Evolutionary conservation across 2,113 vertebrate species (phyloP), one percentile per base, ranked within the genome.

Genomic region (Boleophthalmus pectinirostris): DNA sequence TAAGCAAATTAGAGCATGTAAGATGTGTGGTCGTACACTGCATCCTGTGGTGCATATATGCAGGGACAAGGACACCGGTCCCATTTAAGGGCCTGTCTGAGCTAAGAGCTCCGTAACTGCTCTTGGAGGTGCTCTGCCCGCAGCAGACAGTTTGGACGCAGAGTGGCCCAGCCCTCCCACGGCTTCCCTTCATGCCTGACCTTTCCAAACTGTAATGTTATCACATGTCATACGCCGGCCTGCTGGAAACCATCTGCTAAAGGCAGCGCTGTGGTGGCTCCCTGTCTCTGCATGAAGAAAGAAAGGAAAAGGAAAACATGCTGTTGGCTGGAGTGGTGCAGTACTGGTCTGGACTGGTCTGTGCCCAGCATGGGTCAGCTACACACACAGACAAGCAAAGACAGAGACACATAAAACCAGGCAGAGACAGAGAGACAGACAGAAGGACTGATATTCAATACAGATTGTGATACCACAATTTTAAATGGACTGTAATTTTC

Each of bases 241-340:
- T 89, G 89, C 85, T 92, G 89, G 90, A 91, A 88, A 91, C 92
- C 92, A 93, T 93, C 91, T 93, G 92, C 80, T 87, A 58, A 83
- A 90, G 80, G 84, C 83, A 66, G 84, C 83, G 57, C 82, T 68
- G 74, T 64, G 66, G 77, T 74, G 69, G 71, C 80, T 81, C 65
- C 76, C 81, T 61, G 75, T 84, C 76, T 78, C 57, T 46, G 23
- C 79, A 84, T 77, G 77, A 69, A 15, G 49, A 29, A 70, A 45
- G 14, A 54, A 21, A 54, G 14, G 38, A 73, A 64, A 33, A 69
- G 38, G 65, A 60, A 25, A 29, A 56, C 24, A 54, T 60, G 75
- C 69, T 66, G 63, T 68, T 70, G 70, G 78, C 69, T 73, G 10
- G 29, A 83, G 70, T 76, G 66, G 79, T 71, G 57, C 0, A 66